A percentile compares a stretch with the other conserved stretches of the same genome.
These are phyloP conservation scores for Conus betulinus DNA, from an alignment of 1,140 invertebrate species.

Conservation along the genomic window DNA sequence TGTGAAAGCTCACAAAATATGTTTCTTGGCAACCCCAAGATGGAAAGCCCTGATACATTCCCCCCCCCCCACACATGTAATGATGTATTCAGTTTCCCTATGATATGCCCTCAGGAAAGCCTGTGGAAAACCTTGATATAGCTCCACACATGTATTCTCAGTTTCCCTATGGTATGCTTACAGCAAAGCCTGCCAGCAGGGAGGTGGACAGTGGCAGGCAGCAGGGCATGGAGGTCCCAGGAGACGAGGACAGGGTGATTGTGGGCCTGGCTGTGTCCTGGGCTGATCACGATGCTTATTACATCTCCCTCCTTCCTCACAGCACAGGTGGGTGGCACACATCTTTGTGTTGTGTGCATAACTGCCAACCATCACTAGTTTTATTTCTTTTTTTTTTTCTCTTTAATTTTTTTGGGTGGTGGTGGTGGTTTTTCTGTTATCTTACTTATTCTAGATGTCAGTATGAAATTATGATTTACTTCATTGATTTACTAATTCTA, in stretches of 20 bases:
- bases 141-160: no score
- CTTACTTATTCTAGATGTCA: not conserved
- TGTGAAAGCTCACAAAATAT: no score
- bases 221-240: constrained; percentile 54
- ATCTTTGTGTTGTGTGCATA: not conserved
- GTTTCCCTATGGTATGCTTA: no score
- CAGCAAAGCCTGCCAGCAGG: not conserved
- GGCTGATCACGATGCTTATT: constrained; percentile 73
- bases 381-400: not conserved
- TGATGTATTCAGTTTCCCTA: no score
- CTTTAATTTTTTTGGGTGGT: not conserved
- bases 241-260: constrained; percentile 56
- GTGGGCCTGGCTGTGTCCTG: constrained; percentile 74
- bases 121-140: no score
- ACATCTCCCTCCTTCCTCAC: constrained; percentile 59
- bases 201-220: not conserved
- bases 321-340: not conserved
- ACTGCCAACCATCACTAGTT: no score
- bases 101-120: no score
- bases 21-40: no score
- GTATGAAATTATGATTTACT: no score
- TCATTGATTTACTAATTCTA: no score
- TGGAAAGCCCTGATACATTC: no score
- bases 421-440: not conserved
- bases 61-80: no score